These are phyloP conservation scores for Drosophila bifasciata DNA, from an alignment of 1,140 invertebrate genomes.

Conservation along the genomic window DNA sequence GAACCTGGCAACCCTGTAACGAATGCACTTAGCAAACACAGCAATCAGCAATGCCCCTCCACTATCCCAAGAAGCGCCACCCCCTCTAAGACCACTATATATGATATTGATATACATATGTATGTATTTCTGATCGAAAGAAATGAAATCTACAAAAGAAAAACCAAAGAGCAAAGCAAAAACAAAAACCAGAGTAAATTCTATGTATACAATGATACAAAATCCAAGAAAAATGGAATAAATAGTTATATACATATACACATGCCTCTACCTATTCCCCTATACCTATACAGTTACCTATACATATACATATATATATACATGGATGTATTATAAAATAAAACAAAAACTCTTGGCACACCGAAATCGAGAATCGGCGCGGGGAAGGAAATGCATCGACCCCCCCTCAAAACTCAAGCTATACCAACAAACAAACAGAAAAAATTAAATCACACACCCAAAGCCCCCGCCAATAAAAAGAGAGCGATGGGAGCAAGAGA, in stretches of 20 bases:
- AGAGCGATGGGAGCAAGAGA: conserved; percentile 25
- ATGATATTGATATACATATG: conserved; percentile 4
- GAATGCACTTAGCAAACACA: conserved; percentile 14
- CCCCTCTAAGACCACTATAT: not conserved
- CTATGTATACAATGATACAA: conserved; percentile 27
- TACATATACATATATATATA: conserved; percentile 10
- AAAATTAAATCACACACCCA: conserved; percentile 9
- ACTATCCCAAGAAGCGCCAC: too few species aligned
- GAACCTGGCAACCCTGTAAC: conserved; percentile 6
- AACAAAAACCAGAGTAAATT: conserved; percentile 37
- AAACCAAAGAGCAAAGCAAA: conserved; percentile 41
- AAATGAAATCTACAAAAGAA: not conserved
- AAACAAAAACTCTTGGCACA: conserved; percentile 46
- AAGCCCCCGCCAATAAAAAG: conserved; percentile 8
- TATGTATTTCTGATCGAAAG: not conserved
- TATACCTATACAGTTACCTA: conserved; percentile 1
- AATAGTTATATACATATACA: conserved; percentile 9
- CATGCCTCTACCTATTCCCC: too few species aligned
- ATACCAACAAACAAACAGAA: conserved; percentile 2
- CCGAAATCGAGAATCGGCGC: not conserved
- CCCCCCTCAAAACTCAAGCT: not conserved
- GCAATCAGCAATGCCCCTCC: conserved; percentile 24
- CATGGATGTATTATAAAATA: conserved; percentile 30
- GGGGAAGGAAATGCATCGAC: too few species aligned
- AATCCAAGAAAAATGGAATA: not conserved